Evolutionary conservation across 2,113 vertebrate genomes (phyloP).

Genomic region (Hyla sarda): DNA sequence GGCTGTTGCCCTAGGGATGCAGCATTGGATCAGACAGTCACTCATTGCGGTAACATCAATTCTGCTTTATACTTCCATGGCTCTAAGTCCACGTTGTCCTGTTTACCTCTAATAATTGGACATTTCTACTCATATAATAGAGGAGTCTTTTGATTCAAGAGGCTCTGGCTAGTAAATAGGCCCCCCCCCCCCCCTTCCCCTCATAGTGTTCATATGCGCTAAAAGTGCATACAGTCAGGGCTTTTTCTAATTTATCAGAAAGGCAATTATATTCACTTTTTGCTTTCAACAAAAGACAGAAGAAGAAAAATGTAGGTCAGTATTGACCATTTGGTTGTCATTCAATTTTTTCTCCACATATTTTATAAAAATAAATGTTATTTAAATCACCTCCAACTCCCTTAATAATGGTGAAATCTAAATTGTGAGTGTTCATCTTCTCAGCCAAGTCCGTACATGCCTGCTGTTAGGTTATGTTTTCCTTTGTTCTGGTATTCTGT

Average conservation of each 20-base stretch:
- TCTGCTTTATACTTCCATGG: not conserved
- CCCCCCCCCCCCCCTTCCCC: no score
- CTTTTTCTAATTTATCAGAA: not conserved
- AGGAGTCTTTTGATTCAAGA: not conserved
- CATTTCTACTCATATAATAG: no score
- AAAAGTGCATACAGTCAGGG: not conserved
- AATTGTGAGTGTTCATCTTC: conserved; percentile 58
- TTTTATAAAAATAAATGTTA: not conserved
- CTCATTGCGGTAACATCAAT: not conserved
- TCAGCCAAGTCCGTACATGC: conserved; percentile 57
- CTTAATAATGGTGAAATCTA: conserved; percentile 53
- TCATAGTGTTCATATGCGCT: no score
- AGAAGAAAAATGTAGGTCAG: not conserved
- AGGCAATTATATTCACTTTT: not conserved
- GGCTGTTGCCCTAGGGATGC: conserved; percentile 9
- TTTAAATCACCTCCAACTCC: not conserved
- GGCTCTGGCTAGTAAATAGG: no score
- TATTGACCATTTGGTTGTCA: not conserved
- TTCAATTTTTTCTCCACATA: not conserved
- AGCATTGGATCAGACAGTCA: not conserved
- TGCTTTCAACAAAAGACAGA: no score
- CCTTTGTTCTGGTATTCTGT: conserved; percentile 33
- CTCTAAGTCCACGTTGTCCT: no score
- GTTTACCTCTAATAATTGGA: no score
- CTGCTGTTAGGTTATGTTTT: conserved; percentile 62